A percentile compares a stretch with the other conserved stretches of the same genome.
Evolutionary conservation across 1,140 invertebrate genomes (phyloP).

Genomic region (Brachystomella parvula): DNA sequence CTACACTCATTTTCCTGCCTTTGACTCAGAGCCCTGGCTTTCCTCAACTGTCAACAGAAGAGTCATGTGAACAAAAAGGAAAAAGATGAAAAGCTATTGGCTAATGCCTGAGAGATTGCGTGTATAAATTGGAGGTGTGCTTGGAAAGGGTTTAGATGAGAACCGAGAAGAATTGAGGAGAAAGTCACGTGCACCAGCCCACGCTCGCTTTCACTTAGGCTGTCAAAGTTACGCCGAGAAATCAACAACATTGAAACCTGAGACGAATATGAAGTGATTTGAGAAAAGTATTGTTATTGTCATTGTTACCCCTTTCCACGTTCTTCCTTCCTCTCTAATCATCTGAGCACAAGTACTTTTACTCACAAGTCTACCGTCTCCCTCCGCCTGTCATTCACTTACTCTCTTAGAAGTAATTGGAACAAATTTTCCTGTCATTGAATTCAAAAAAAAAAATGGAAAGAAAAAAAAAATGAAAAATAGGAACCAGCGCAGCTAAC

Average conservation of each 20-base stretch:
- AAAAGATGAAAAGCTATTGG: no score
- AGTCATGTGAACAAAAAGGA: neutral
- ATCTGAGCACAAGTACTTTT: neutral
- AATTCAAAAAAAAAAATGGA: no score
- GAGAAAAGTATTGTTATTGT: constrained; percentile 6
- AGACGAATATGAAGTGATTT: neutral
- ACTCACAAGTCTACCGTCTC: no score
- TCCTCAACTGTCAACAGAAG: constrained; percentile 1
- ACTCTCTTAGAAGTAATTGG: neutral
- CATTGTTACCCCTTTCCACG: constrained; percentile 2
- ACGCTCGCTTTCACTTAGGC: constrained; percentile 4
- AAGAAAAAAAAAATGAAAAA: no score
- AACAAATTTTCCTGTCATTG: constrained; percentile 7
- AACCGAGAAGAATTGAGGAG: constrained; percentile 4
- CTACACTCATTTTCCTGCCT: neutral
- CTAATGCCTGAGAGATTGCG: neutral
- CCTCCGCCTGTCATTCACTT: neutral
- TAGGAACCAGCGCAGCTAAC: no score
- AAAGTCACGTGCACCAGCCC: constrained; percentile 1
- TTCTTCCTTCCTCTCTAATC: neutral
- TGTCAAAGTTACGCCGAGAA: neutral
- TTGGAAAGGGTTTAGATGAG: neutral
- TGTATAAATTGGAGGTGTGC: constrained; percentile 10
- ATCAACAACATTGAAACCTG: constrained; percentile 2
- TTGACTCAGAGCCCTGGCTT: neutral